Conservation (phyloP, 2,888 invertebrate genomes). For the Phyllotreta cruciferae region DNA sequence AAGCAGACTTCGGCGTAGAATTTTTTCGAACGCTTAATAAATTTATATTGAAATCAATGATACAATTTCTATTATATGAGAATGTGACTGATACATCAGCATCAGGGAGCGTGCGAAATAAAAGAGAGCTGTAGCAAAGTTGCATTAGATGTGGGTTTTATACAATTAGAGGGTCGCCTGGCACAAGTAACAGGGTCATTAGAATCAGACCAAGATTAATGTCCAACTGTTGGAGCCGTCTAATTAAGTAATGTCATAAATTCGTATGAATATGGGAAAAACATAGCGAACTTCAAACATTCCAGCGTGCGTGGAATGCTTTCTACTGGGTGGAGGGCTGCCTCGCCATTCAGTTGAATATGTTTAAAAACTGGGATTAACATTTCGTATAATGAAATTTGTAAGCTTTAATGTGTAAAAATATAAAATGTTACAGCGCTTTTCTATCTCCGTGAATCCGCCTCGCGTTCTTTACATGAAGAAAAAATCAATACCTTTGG, state of each 20-base stretch:
- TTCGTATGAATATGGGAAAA: conserved; percentile 50
- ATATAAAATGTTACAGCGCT: too few relatives aligned
- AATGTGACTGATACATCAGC: background rate
- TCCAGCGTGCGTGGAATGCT: conserved; percentile 23
- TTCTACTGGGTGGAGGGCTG: conserved; percentile 3
- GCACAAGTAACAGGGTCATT: conserved; percentile 48
- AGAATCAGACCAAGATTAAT: conserved; percentile 53
- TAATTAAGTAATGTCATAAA: conserved; percentile 56
- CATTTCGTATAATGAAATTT: too few relatives aligned
- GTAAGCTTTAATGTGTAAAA: too few relatives aligned
- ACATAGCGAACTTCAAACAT: conserved; percentile 28
- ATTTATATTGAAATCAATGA: too few relatives aligned
- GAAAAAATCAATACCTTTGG: too few relatives aligned
- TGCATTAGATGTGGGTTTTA: conserved; percentile 44
- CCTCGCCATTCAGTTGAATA: too few relatives aligned
- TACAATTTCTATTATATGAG: background rate
- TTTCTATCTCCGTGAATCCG: too few relatives aligned
- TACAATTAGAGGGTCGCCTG: conserved; percentile 45
- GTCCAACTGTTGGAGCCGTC: conserved; percentile 50
- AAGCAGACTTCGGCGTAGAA: background rate
- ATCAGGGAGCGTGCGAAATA: background rate
- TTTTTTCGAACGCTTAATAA: background rate
- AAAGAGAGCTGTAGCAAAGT: conserved; percentile 14
- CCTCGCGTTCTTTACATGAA: too few relatives aligned
- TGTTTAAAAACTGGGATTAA: too few relatives aligned